These are phyloP conservation scores for Oxycera nigricornis DNA, from an alignment of 2,888 invertebrate species.

Conservation along the genomic window DNA sequence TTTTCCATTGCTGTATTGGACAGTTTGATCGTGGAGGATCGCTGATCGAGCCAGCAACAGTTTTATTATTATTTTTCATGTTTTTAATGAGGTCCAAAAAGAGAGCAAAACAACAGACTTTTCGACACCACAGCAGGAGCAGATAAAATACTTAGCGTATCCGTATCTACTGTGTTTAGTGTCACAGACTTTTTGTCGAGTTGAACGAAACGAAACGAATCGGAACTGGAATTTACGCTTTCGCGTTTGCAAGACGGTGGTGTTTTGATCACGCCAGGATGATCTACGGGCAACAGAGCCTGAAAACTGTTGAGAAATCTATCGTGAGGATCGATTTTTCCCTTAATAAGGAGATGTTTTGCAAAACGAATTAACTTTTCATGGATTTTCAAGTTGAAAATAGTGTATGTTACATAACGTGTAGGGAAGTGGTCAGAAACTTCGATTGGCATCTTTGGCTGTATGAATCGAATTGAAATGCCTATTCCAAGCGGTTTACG, in stretches of 20 bases:
- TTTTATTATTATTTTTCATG: slow-evolving; percentile 40
- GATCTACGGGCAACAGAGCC: neutral
- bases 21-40: slow-evolving; percentile 34
- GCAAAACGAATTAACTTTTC: neutral
- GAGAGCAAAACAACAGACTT: slow-evolving; percentile 19
- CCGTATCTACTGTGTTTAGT: neutral
- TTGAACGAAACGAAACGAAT: neutral
- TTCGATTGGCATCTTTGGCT: no score
- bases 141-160: slow-evolving; percentile 10
- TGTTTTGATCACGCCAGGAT: slow-evolving; percentile 14
- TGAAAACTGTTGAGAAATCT: slow-evolving; percentile 17
- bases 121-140: slow-evolving; percentile 25
- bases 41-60: slow-evolving; percentile 17
- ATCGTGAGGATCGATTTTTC: slow-evolving; percentile 31
- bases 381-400: no score
- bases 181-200: neutral
- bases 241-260: slow-evolving; percentile 11
- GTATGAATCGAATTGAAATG: no score
- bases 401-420: no score
- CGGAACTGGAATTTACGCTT: slow-evolving; percentile 10
- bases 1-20: slow-evolving; percentile 22
- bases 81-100: slow-evolving; percentile 32
- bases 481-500: no score
- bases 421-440: no score
- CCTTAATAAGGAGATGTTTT: slow-evolving; percentile 32